Evolutionary conservation across 2,888 invertebrate species (phyloP), one percentile per base, ranked within the genome.

Genomic region (Petrolisthes manimaculis): DNA sequence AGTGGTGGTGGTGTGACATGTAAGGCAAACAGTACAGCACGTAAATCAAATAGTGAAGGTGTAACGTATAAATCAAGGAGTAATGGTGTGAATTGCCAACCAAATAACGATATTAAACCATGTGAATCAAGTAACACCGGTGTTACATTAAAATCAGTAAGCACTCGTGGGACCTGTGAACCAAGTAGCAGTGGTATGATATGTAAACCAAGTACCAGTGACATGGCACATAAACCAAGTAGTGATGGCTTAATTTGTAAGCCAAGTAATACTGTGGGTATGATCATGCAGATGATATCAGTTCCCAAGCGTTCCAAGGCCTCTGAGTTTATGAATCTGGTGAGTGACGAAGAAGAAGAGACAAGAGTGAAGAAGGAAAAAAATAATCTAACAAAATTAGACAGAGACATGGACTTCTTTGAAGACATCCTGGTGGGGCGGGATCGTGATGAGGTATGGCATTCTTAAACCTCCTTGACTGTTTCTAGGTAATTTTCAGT

Each of bases 391-490:
- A n/a, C 18, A 61, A 14, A 24, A 14, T 1, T 2, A 74, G 21
- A 61, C 18, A 4, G 67, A 61, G 67, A 61, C 67, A 54, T 81
- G 74, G 86, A 86, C 55, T 75, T 86, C 75, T 86, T 82, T 82
- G 86, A 86, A 53, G 86, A 86, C 21, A 61, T 86, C 37, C 61
- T 86, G n/a, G 86, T 86, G 53, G 82, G 75, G 12, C 71, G 24
- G 61, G 67, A 75, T 37, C 75, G 77, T 77, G 77, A 82, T 53
- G 75, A 86, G 86, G 86, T 86, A 14, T 61, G 86, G 8, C 69
- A 24, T 9, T 51, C 53, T 51, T 54, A n/a, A 24, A n/a, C 12
- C 54, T 21, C 37, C 18, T 18, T 51, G 56, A 37, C 6, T 21
- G 14, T 12, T 54, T 3, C 53, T 54, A 53, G 75, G 12, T 21